Percentiles rank a stretch among this genome's conserved stretches.
These are phyloP conservation scores for Hecatera dysodea DNA, from an alignment of 2,888 invertebrate species.

Conservation along the genomic window DNA sequence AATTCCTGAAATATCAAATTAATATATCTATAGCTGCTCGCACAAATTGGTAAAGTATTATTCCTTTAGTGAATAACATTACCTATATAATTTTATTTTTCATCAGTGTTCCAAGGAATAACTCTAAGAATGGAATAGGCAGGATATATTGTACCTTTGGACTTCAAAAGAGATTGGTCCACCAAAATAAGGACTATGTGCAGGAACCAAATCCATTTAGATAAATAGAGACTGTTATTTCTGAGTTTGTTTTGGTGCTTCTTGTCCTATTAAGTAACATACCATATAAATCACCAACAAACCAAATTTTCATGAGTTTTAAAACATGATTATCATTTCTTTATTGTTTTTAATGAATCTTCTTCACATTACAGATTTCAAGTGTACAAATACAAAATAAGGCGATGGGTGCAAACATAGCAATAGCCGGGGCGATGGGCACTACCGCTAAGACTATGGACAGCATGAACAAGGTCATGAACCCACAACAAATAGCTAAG, in stretches of 20 bases:
- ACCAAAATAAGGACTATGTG: too few species aligned
- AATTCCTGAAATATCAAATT: not conserved
- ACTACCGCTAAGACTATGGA: slow-evolving; percentile 97
- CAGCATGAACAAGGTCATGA: slow-evolving; percentile 96
- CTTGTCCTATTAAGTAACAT: too few species aligned
- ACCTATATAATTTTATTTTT: not conserved
- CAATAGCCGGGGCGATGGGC: slow-evolving; percentile 96
- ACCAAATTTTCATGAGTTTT: too few species aligned
- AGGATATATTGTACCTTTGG: too few species aligned
- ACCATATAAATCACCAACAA: too few species aligned
- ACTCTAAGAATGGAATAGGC: not conserved
- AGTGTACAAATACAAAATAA: slow-evolving; percentile 96
- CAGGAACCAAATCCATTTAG: too few species aligned
- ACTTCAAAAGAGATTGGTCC: not conserved
- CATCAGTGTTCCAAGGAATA: not conserved
- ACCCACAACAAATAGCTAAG: slow-evolving; percentile 95
- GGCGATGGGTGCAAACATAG: slow-evolving; percentile 97
- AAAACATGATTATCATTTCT: too few species aligned
- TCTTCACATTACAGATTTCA: slow-evolving; percentile 83
- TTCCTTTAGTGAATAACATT: not conserved
- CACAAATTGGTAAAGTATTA: not conserved
- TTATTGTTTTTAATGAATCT: too few species aligned
- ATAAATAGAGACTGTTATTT: not conserved
- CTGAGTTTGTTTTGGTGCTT: not conserved
- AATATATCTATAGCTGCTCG: not conserved